phyloP scores from a whole-genome alignment of 2,888 invertebrate genomes.

The Ophion obscuratus region DNA sequence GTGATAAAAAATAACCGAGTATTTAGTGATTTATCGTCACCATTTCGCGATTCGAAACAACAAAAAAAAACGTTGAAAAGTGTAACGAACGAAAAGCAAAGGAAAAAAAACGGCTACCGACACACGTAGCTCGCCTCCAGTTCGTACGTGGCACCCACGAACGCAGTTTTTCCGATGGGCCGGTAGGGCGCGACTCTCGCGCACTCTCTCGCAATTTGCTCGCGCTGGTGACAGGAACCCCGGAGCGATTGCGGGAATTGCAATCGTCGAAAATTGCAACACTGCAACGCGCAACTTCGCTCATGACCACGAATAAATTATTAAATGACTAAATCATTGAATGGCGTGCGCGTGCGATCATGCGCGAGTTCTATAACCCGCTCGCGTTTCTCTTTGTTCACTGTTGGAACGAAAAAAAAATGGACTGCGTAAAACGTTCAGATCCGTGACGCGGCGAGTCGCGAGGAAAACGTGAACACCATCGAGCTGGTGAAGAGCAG shows the following conservation, averaged over 20 bases:
- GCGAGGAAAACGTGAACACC: no score
- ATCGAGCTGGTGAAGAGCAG: background rate
- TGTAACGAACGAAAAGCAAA: conserved; percentile 2
- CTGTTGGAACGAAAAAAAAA: no score
- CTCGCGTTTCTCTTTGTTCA: no score
- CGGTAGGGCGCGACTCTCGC: conserved; percentile 5
- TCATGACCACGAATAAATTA: conserved; percentile 40
- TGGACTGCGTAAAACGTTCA: no score
- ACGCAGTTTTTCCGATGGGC: background rate
- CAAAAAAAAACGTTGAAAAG: background rate
- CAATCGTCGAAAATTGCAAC: conserved; percentile 60
- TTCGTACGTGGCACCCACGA: background rate
- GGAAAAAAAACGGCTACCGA: conserved; percentile 1
- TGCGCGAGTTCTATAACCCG: no score
- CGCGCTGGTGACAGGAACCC: conserved; percentile 46
- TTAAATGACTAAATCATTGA: conserved; percentile 48
- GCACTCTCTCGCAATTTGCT: conserved; percentile 34
- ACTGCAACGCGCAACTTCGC: conserved; percentile 14
- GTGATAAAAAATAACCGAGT: conserved; percentile 10
- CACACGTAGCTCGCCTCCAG: background rate
- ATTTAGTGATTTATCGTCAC: conserved; percentile 9
- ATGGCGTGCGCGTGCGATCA: background rate
- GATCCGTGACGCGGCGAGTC: no score
- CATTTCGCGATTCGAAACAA: conserved; percentile 7
- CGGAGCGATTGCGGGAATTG: conserved; percentile 59